These are phyloP conservation scores for Galeopsomyia nigrocyanea DNA, from an alignment of 2,888 invertebrate genomes.

Conservation along the genomic window DNA sequence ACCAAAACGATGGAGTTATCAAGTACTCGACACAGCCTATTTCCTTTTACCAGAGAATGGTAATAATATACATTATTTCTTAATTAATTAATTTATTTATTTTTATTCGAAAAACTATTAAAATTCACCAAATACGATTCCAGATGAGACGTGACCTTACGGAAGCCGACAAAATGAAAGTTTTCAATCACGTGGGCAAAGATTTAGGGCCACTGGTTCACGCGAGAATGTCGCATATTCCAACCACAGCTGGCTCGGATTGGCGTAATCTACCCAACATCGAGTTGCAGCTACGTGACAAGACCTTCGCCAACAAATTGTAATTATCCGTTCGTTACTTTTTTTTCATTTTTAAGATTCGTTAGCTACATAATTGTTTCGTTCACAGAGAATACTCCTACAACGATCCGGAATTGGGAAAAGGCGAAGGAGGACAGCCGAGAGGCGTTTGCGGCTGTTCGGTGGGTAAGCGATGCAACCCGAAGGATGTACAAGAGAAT, in stretches of 20 bases:
- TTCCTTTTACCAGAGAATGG: slow-evolving; percentile 80
- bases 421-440: slow-evolving; percentile 66
- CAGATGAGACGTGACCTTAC: slow-evolving; percentile 26
- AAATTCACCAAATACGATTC: neutral
- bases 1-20: slow-evolving; percentile 77
- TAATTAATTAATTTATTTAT: neutral
- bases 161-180: neutral
- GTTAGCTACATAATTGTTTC: neutral
- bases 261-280: slow-evolving; percentile 90
- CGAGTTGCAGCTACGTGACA: slow-evolving; percentile 76
- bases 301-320: slow-evolving; percentile 75
- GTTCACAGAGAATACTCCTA: slow-evolving; percentile 67
- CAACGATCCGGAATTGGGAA: slow-evolving; percentile 71
- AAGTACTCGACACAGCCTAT: slow-evolving; percentile 76
- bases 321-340: slow-evolving; percentile 58
- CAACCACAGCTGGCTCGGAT: slow-evolving; percentile 81
- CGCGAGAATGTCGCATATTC: slow-evolving; percentile 82
- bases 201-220: slow-evolving; percentile 85
- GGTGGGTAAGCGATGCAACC: slow-evolving; percentile 75
- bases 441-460: slow-evolving; percentile 86
- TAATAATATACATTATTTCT: slow-evolving; percentile 50
- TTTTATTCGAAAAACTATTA: neutral
- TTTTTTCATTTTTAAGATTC: neutral
- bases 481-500: slow-evolving; percentile 81
- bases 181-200: slow-evolving; percentile 83